Conservation (phyloP, 2,888 invertebrate species). For the Cinara cedri region DNA sequence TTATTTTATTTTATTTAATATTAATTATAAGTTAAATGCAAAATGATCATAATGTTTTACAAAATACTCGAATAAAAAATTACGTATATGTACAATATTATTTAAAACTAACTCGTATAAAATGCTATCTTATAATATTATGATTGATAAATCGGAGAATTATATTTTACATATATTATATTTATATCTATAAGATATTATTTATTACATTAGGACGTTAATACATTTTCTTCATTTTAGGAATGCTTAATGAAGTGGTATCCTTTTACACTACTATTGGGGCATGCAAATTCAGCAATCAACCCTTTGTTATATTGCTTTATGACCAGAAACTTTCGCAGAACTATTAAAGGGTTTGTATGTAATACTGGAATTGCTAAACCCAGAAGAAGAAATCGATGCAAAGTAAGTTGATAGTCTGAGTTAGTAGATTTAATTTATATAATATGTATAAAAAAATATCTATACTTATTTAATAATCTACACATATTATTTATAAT, state of each 20-base stretch:
- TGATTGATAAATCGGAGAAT: too few species aligned
- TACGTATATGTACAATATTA: too few species aligned
- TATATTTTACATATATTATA: too few species aligned
- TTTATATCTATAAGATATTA: not conserved
- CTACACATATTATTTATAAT: too few species aligned
- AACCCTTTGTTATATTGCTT: conserved; percentile 79
- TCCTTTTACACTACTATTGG: conserved; percentile 70
- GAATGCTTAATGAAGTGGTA: conserved; percentile 40
- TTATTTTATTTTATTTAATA: too few species aligned
- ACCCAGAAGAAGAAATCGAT: conserved; percentile 60
- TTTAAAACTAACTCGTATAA: too few species aligned
- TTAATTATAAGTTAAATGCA: too few species aligned
- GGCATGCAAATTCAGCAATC: conserved; percentile 78
- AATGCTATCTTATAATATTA: too few species aligned
- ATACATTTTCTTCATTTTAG: conserved; percentile 5
- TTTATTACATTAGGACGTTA: not conserved
- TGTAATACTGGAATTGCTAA: conserved; percentile 62
- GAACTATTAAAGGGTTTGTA: conserved; percentile 70
- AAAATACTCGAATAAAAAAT: too few species aligned
- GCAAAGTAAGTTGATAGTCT: conserved; percentile 61
- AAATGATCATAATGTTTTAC: too few species aligned
- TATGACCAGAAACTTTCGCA: conserved; percentile 75
- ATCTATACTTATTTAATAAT: too few species aligned
- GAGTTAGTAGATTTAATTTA: not conserved
- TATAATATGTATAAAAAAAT: too few species aligned